phyloP scores from a whole-genome alignment of 2,113 vertebrate genomes.

The Uria lomvia region DNA sequence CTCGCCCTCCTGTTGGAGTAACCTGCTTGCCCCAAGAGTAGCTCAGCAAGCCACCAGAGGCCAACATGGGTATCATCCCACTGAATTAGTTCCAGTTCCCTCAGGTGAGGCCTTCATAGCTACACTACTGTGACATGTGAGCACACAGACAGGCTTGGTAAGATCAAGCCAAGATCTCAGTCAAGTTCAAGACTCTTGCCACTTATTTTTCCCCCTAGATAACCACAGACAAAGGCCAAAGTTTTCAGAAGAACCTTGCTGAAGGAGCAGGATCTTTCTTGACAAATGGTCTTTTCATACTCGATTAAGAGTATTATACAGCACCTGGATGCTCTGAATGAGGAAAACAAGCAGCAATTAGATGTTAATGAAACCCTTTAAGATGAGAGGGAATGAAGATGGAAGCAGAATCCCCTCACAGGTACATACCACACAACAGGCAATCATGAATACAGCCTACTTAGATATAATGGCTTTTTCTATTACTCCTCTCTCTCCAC shows the following conservation, averaged over 20 bases:
- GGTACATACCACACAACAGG: neutral
- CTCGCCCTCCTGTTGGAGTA: neutral
- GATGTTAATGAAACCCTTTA: neutral
- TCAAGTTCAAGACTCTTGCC: neutral
- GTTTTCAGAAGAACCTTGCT: neutral
- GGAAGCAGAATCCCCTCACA: neutral
- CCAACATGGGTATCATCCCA: neutral
- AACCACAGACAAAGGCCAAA: neutral
- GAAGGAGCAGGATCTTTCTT: neutral
- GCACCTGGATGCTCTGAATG: conserved; percentile 21
- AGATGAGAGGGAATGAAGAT: neutral
- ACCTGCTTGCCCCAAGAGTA: neutral
- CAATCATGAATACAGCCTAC: neutral
- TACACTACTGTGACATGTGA: neutral
- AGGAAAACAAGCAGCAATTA: conserved; percentile 43
- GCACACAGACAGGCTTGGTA: neutral
- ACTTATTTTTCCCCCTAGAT: neutral
- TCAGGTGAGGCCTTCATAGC: neutral
- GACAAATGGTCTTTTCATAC: neutral
- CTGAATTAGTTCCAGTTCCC: neutral
- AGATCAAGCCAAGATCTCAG: neutral
- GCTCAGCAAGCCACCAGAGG: neutral
- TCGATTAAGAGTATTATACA: neutral
- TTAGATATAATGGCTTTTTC: neutral
- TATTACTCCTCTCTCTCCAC: neutral